Conservation (phyloP, 2,113 vertebrate genomes). For the Phalacrocorax brasilianus region DNA sequence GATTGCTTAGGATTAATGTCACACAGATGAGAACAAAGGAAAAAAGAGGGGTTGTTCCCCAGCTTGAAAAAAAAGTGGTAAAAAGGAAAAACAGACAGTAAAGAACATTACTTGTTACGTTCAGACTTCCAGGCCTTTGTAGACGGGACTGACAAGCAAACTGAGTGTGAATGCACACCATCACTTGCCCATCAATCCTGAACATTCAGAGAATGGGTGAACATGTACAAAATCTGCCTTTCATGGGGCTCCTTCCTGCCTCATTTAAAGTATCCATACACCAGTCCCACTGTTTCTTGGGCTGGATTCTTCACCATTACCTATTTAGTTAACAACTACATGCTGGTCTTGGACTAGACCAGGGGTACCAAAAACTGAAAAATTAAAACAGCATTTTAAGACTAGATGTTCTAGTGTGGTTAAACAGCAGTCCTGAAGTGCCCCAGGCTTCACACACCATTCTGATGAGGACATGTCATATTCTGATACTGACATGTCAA, state of each 20-base stretch:
- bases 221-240: neutral
- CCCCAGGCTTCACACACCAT: constrained; percentile 56
- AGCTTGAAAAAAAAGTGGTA: neutral
- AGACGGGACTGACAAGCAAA: neutral
- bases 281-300: neutral
- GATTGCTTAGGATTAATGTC: neutral
- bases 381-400: constrained; percentile 22
- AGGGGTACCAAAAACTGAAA: neutral
- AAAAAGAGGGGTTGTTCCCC: neutral
- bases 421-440: constrained; percentile 35
- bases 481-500: constrained; percentile 47
- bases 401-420: neutral
- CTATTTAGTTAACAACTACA: neutral
- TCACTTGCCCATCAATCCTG: neutral
- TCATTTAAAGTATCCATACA: neutral
- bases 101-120: neutral
- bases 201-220: neutral
- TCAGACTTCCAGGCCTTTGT: neutral
- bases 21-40: neutral
- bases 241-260: neutral
- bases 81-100: neutral
- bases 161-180: neutral
- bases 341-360: neutral
- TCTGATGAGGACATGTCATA: constrained; percentile 52
- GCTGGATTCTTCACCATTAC: neutral